A percentile compares a stretch with the other conserved stretches of the same genome.
These are phyloP conservation scores for Sogatella furcifera DNA, from an alignment of 1,140 invertebrate genomes.

Conservation along the genomic window DNA sequence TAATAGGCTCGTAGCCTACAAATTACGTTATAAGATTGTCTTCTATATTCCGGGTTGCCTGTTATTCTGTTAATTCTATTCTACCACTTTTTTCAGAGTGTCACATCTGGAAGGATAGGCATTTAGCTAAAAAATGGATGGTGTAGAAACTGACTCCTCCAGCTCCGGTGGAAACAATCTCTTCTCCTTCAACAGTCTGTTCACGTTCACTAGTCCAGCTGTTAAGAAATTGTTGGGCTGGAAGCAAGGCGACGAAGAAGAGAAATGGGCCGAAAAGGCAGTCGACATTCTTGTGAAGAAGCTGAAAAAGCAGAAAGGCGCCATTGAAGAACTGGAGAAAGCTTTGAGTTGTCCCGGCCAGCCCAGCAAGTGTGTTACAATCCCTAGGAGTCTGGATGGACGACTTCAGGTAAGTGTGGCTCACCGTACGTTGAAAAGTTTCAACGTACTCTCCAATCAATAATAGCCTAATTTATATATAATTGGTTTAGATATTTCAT, in stretches of 20 bases:
- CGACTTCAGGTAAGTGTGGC: conserved; percentile 58
- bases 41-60: too few species aligned
- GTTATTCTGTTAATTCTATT: too few species aligned
- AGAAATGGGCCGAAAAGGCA: conserved; percentile 99
- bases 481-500: too few species aligned
- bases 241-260: conserved; percentile 96
- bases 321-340: conserved; percentile 90
- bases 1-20: too few species aligned
- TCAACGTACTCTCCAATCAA: neutral
- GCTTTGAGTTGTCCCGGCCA: conserved; percentile 88
- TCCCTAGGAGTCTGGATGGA: conserved; percentile 91
- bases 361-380: conserved; percentile 94
- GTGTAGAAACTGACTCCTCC: too few species aligned
- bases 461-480: too few species aligned
- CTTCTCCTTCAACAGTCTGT: conserved; percentile 83
- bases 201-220: conserved; percentile 94
- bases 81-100: too few species aligned
- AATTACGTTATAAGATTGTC: too few species aligned
- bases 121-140: too few species aligned
- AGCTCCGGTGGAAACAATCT: conserved; percentile 53
- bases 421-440: neutral
- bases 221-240: conserved; percentile 94
- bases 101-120: too few species aligned
- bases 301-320: conserved; percentile 89
- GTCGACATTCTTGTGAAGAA: conserved; percentile 98